Base-by-base conservation (phyloP, 2,888 invertebrate genomes). In the Bursaphelenchus okinawaensis region DNA sequence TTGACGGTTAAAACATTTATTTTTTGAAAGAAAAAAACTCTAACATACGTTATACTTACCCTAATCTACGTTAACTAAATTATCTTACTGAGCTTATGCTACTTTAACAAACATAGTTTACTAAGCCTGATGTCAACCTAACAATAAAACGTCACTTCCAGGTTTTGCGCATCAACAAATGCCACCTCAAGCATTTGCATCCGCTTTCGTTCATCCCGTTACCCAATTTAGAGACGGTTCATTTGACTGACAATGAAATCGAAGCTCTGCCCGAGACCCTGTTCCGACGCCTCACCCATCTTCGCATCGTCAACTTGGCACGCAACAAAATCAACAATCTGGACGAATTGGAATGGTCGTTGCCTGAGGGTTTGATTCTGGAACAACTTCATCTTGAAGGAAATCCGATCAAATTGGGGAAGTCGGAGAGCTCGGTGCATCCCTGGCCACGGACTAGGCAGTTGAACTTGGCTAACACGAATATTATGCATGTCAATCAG, bases 191-290 rank as follows among this genome's bases (percentile, higher is more conserved):
- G 20, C 67, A 70, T n/a, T 55, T 79, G 7, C 70, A 75, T 16
- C 70, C 72, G 1, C 70, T 70, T 58, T 62, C 76, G 16, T 71
- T 79, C 20, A 59, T 77, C 7, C 73, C 79, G 8, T 63, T 79
- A 12, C 79, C 78, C 8, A 68, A 72, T 27, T 67, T 79, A 22
- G 76, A 79, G 60, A 76, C 75, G 0, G 26, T 79, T 51, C 71
- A 72, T 24, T 40, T 79, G 22, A 66, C 75, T 8, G 69, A 75
- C 40, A 80, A 79, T 65, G 58, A 68, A 55, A 63, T 80, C 62
- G 69, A 72, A 8, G 62, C 69, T 9, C 50, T 79, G 8, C 74
- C 77, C 0, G 68, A 74, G 7, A 73, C 73, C 3, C 66, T 80
- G 16, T 65, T 79, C 31, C 66, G 71, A 26, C 65, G 71, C 19